Base-by-base conservation (phyloP, 2,113 vertebrate genomes). In the Centropus bengalensis region DNA sequence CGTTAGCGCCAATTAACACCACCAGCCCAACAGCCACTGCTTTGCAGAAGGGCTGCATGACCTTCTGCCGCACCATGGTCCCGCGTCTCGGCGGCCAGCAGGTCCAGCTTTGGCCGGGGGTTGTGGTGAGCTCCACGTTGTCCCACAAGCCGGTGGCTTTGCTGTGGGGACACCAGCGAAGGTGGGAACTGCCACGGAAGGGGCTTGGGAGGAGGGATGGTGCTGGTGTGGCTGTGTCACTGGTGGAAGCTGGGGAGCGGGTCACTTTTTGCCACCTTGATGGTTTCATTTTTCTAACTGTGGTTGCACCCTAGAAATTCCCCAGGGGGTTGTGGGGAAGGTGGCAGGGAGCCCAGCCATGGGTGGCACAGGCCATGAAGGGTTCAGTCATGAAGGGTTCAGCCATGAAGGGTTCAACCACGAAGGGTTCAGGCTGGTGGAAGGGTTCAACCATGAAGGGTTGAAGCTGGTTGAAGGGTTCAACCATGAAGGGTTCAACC, bases 21-120 rank as follows among this genome's bases (percentile, higher is more conserved):
- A 4, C 33, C 59, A 0, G 4, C 75, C 85, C 1, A 9, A 8
- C 42, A 27, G 69, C 84, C 30, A 28, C 85, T 5, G 91, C 93
- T 92, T 86, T 1, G n/a, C 74, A 12, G 59, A 64, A 87, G 73
- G 92, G 85, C 88, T 56, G 94, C 91, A 62, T 80, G 93, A 69
- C 80, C 91, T 86, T 82, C 69, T 51, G 44, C 84, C 20, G 9
- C 62, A 1, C 51, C 33, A 30, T 8, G 3, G 8, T 6, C 68
- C 68, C 44, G 3, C 40, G 24, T 8, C 63, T 11, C 40, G 8
- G 33, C 5, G 1, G 36, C 62, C 45, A 2, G n/a, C 21, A 13
- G 66, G 40, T 58, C 84, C 76, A 7, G 49, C 68, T 54, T 44
- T 30, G 27, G 36, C 63, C 18, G 2, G 54, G 55, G 32, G 8